These are phyloP conservation scores for Rhizomys pruinosus DNA, from an alignment of 2,113 vertebrate genomes.

Conservation along the genomic window DNA sequence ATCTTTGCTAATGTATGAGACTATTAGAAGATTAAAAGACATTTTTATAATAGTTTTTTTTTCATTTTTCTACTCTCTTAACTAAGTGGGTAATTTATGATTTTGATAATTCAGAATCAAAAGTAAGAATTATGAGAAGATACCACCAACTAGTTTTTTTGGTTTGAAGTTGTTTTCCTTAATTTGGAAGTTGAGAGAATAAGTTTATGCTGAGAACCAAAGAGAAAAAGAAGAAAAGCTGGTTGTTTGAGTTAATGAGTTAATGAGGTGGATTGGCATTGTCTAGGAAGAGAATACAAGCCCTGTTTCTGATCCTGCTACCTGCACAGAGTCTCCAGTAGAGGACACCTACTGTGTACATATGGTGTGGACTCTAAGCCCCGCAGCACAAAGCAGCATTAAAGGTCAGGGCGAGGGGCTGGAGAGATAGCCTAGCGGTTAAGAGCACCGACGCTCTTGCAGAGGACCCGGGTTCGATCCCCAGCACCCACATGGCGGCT, in stretches of 20 bases:
- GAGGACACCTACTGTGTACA: background rate
- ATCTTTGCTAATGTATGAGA: background rate
- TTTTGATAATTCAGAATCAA: background rate
- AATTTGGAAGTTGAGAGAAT: background rate
- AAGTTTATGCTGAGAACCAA: background rate
- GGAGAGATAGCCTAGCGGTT: too few relatives aligned
- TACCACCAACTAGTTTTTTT: background rate
- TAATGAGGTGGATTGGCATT: too few relatives aligned
- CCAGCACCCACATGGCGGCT: too few relatives aligned
- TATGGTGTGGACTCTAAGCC: background rate
- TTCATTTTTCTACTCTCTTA: background rate
- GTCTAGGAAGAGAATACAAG: background rate
- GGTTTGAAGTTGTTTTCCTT: background rate
- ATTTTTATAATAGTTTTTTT: background rate
- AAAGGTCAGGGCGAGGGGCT: background rate
- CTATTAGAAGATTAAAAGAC: background rate
- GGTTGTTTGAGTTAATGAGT: background rate
- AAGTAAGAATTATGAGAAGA: slow-evolving; percentile 1
- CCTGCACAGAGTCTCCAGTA: background rate
- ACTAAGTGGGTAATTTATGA: background rate
- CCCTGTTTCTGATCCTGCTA: background rate
- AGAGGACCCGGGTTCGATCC: too few relatives aligned
- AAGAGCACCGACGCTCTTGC: too few relatives aligned
- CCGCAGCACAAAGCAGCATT: background rate
- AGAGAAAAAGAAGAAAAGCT: background rate